Evolutionary conservation across 2,888 invertebrate species (phyloP).

Genomic region (Gymnoscelis rufifasciata): DNA sequence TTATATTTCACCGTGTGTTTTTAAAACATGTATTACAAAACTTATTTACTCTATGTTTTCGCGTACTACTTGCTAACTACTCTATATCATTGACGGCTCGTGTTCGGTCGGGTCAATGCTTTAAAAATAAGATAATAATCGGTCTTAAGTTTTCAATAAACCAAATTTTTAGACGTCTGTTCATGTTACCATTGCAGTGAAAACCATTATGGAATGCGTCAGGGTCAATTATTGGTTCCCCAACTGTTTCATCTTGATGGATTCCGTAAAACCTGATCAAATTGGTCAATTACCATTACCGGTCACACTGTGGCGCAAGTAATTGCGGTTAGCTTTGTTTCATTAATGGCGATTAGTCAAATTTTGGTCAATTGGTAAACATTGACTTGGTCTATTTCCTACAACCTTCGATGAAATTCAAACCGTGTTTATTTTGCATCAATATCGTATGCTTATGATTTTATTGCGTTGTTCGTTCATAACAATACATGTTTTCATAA

Average conservation of each 20-base stretch:
- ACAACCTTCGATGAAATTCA: slow-evolving; percentile 8
- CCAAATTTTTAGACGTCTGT: too few species aligned
- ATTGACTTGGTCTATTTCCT: slow-evolving; percentile 21
- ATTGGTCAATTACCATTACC: not conserved
- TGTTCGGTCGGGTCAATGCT: too few species aligned
- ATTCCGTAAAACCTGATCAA: not conserved
- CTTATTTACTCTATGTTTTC: too few species aligned
- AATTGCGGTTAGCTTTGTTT: slow-evolving; percentile 28
- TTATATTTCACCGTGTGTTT: too few species aligned
- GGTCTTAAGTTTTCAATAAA: too few species aligned
- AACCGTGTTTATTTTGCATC: not conserved
- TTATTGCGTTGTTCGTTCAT: slow-evolving; percentile 1
- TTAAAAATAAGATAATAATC: too few species aligned
- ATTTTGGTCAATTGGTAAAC: slow-evolving; percentile 24
- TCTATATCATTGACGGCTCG: too few species aligned
- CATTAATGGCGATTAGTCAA: slow-evolving; percentile 24
- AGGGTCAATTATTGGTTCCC: not conserved
- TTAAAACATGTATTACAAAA: too few species aligned
- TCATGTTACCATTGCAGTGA: too few species aligned
- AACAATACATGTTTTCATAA: not conserved
- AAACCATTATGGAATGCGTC: too few species aligned
- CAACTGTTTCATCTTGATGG: not conserved
- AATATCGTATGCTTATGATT: not conserved
- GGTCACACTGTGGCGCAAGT: slow-evolving; percentile 14
- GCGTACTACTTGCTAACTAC: too few species aligned